phyloP scores from a whole-genome alignment of 2,113 vertebrate genomes.

The Scomber scombrus region DNA sequence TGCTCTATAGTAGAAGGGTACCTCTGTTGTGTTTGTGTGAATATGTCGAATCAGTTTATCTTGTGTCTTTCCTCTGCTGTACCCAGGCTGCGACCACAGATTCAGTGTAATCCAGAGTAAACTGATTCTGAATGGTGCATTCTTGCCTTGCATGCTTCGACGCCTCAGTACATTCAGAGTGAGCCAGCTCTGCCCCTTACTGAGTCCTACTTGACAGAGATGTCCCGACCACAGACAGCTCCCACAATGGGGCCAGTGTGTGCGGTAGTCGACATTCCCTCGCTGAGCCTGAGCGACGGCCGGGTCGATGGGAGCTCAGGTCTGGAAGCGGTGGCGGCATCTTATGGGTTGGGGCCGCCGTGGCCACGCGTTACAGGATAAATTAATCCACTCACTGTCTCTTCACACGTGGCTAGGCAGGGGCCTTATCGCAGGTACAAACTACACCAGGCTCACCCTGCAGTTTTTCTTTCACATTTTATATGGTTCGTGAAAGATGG shows the following conservation, averaged over 20 bases:
- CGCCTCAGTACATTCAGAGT: conserved; percentile 12
- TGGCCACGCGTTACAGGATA: background rate
- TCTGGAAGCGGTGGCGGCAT: conserved; percentile 14
- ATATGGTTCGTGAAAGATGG: background rate
- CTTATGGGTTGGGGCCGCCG: background rate
- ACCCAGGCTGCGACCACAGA: conserved; percentile 15
- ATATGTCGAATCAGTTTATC: conserved; percentile 33
- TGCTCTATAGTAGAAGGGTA: background rate
- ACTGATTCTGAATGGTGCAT: conserved; percentile 62
- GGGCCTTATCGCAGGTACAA: background rate
- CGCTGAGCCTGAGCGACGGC: conserved; percentile 9
- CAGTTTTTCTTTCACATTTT: conserved; percentile 2
- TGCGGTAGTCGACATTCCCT: conserved; percentile 36
- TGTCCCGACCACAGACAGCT: conserved; percentile 57
- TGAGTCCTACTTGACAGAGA: conserved; percentile 56
- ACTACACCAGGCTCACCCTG: background rate
- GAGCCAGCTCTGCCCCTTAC: conserved; percentile 12
- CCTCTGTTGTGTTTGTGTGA: conserved; percentile 8
- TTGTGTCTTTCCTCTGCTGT: conserved; percentile 20
- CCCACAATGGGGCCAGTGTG: conserved; percentile 65
- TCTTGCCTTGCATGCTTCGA: conserved; percentile 51
- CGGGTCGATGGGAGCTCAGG: conserved; percentile 46
- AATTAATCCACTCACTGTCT: background rate
- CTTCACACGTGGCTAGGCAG: background rate
- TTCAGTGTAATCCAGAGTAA: conserved; percentile 42